Base-by-base conservation (phyloP, 2,888 invertebrate genomes). In the Pimpla rufipes region DNA sequence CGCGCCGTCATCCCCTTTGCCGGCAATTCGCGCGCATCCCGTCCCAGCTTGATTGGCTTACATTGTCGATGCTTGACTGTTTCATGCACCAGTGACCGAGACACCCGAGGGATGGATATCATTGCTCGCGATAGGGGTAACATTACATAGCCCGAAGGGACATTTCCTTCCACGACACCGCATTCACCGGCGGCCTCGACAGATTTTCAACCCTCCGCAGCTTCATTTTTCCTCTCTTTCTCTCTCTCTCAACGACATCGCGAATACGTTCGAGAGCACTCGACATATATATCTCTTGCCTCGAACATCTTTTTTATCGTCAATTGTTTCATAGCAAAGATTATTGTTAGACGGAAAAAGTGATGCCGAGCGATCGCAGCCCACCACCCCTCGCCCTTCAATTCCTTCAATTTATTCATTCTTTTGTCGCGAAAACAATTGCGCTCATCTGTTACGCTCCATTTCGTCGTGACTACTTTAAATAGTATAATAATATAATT, bases 11-110 rank as follows among this genome's bases (percentile, higher is more conserved):
- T 37, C 68, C 74, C 37, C 47, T 62, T 74, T 21, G n/a, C 47
- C 11, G 35, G 21, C 90, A 90, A 90, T 87, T 88, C 87, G 89
- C 90, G 90, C 78, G 64, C 42, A 59, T 42, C 78, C 55, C 59
- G 81, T 75, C 83, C 79, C 78, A 47, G 88, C 87, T 90, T 93
- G 93, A 93, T 93, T 92, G 92, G 93, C 93, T 93, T 93, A 93
- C 91, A 93, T 93, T 93, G 93, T 93, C 92, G 92, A 90, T 92
- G 92, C 93, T 93, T 92, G 92, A 93, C 92, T 90, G 93, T 91
- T 93, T 93, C 92, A 93, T 93, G 93, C 93, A 90, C 92, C 93
- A 91, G 91, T 92, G 93, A 93, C 92, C 92, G 90, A 90, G 87
- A 86, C 86, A 85, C 79, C 81, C 81, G 71, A 81, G 75, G 55